phyloP scores from a whole-genome alignment of 1,140 invertebrate species.

The Heliconius hermathena region DNA sequence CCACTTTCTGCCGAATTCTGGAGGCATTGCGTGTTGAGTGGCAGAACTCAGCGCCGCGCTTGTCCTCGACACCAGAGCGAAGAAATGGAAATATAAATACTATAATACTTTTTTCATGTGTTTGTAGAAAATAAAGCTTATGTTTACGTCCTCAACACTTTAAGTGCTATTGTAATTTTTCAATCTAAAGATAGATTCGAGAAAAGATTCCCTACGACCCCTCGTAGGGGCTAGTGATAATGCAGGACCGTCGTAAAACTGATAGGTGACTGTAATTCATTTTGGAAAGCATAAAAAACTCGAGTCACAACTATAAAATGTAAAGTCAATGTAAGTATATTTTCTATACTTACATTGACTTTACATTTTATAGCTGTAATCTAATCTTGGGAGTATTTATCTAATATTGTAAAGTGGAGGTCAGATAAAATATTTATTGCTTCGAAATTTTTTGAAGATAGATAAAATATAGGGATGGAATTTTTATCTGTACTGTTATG shows the following conservation, averaged over 20 bases:
- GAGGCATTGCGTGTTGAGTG: no score
- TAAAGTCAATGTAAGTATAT: not conserved
- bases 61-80: no score
- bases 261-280: conserved; percentile 23
- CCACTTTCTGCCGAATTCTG: no score
- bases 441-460: not conserved
- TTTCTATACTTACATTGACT: no score
- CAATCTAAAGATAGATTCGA: conserved; percentile 12
- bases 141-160: conserved; percentile 5
- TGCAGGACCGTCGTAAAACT: conserved; percentile 22
- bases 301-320: not conserved
- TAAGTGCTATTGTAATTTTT: conserved; percentile 11
- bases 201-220: conserved; percentile 14
- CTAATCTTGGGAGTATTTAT: no score
- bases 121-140: not conserved
- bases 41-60: no score
- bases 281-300: conserved; percentile 10
- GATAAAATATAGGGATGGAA: not conserved
- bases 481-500: not conserved
- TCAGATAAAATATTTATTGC: not conserved
- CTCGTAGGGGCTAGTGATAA: conserved; percentile 12
- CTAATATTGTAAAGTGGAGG: no score
- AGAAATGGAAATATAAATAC: no score
- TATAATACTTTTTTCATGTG: no score
- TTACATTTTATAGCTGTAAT: no score